Base-by-base conservation (phyloP, 2,113 vertebrate species). In the Caracal caracal region DNA sequence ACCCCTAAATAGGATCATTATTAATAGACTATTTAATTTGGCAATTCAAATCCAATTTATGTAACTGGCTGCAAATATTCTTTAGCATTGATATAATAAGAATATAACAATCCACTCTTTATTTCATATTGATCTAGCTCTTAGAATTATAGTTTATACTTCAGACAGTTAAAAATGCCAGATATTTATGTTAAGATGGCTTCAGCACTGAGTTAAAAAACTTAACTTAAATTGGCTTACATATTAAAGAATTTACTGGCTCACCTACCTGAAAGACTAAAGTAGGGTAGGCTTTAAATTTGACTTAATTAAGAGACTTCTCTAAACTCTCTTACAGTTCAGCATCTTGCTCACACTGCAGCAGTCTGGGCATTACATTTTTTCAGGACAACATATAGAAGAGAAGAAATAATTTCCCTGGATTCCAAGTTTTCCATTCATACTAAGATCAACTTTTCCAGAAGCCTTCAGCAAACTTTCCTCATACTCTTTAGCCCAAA, bases 41-140 rank as follows among this genome's bases (percentile, higher is more conserved):
- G 79, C 97, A 97, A 95, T 94, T 96, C 33, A 97, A 97, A 95
- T 95, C 80, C 93, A 94, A 95, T 97, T 98, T 97, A 94, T 43
- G 65, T 92, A 95, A 94, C 65, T 75, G 80, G 71, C 70, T 97
- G 70, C 96, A 88, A 49, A 90, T 95, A n/a, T 65, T n/a, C 95
- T 96, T 98, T 89, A 97, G 7, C 37, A 95, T 96, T 95, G 24
- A 70, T 71, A 65, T 66, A 93, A 65, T 70, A 93, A 73, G 49
- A 96, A n/a, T 70, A 16, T 33, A 97, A 96, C 47, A 43, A 43
- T 79, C 75, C 43, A 82, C 28, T 88, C 71, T 93, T 95, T 85
- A 43, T 43, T 40, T 63, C 43, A 93, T 43, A 16, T 95, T n/a
- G 33, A 49, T 68, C 76, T 35, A 88, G 6, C 24, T 35, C 51